Conservation (phyloP, 2,113 vertebrate species). For the Rostratula benghalensis region DNA sequence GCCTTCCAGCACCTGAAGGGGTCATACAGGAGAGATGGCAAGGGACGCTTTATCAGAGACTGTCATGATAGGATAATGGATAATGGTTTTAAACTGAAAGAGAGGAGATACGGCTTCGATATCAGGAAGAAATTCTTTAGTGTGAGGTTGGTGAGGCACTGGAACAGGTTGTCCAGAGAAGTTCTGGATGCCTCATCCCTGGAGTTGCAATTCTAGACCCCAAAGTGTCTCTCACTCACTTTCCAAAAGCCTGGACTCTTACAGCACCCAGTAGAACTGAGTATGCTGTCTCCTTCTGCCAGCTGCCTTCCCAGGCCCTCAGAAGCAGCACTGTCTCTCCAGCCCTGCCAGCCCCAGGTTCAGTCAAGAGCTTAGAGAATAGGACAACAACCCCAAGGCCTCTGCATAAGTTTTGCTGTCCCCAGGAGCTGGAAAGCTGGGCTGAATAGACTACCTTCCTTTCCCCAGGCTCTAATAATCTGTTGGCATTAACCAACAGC, state of each 20-base stretch:
- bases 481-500: background rate
- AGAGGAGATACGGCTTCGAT: no score
- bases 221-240: background rate
- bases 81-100: no score
- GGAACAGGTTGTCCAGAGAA: no score
- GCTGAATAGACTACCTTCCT: background rate
- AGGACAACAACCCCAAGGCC: background rate
- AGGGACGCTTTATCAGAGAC: no score
- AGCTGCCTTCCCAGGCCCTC: background rate
- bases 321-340: background rate
- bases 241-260: background rate
- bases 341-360: background rate
- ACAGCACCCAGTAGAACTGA: background rate
- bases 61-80: no score
- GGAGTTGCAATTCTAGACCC: background rate
- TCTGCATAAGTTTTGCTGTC: background rate
- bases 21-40: no score
- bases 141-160: no score
- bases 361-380: accelerated
- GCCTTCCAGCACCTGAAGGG: no score
- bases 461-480: background rate
- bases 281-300: background rate
- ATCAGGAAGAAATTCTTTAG: no score
- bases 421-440: background rate
- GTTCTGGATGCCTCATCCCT: no score